These are phyloP conservation scores for Papilio xuthus DNA, from an alignment of 1,140 invertebrate species.

Conservation along the genomic window DNA sequence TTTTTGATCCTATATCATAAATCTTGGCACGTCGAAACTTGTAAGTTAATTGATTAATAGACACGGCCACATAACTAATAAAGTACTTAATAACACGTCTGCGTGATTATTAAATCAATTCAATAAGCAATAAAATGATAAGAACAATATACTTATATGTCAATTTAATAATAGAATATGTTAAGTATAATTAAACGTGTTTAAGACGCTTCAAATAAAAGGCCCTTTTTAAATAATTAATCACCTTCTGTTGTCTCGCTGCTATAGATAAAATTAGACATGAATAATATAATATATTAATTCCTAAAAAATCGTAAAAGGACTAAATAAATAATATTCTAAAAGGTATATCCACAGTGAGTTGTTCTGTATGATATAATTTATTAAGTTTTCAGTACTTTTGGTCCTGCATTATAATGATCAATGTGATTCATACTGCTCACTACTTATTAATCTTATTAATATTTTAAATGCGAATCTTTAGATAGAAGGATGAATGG, in stretches of 20 bases:
- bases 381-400: neutral
- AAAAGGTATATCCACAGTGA: neutral
- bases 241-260: neutral
- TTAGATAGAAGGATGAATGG: too few species aligned
- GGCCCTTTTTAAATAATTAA: neutral
- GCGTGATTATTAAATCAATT: neutral
- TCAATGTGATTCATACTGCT: neutral
- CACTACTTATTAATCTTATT: too few species aligned
- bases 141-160: neutral
- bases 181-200: neutral
- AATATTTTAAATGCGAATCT: too few species aligned
- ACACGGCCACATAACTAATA: neutral
- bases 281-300: too few species aligned
- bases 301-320: neutral
- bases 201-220: neutral
- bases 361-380: neutral
- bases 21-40: slow-evolving; percentile 6
- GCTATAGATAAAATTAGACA: too few species aligned
- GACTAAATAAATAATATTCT: neutral
- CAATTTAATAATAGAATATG: neutral
- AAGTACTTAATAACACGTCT: slow-evolving; percentile 1
- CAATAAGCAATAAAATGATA: neutral
- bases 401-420: too few species aligned
- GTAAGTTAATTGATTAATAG: slow-evolving; percentile 13
- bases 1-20: slow-evolving; percentile 10